A percentile compares a stretch with the other conserved stretches of the same genome.
These are phyloP conservation scores for Dexiosoma caninum DNA, from an alignment of 2,888 invertebrate genomes.

Conservation along the genomic window DNA sequence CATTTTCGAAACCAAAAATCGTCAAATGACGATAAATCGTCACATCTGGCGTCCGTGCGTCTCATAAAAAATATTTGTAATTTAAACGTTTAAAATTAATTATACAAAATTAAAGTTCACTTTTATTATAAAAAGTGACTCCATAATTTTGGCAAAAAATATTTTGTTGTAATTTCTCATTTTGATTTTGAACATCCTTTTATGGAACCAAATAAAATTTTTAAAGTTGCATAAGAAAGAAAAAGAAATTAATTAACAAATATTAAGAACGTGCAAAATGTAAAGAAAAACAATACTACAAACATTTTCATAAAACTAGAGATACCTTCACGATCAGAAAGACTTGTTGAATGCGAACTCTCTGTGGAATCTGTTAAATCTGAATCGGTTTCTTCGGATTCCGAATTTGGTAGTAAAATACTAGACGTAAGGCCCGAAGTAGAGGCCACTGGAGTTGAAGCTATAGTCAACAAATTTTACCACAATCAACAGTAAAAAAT, in stretches of 20 bases:
- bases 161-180: too few relatives aligned
- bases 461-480: constrained; percentile 35
- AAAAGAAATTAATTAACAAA: constrained; percentile 12
- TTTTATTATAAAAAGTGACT: too few relatives aligned
- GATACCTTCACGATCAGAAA: constrained; percentile 74
- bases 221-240: too few relatives aligned
- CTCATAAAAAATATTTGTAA: too few relatives aligned
- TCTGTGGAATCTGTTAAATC: constrained; percentile 78
- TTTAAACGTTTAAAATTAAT: too few relatives aligned
- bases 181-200: neutral
- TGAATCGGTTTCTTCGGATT: constrained; percentile 80
- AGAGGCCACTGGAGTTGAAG: constrained; percentile 44
- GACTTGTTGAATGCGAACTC: constrained; percentile 77
- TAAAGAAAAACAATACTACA: constrained; percentile 15
- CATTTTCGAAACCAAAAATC: too few relatives aligned
- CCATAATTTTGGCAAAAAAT: too few relatives aligned
- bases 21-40: too few relatives aligned
- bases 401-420: constrained; percentile 66
- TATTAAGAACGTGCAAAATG: constrained; percentile 41
- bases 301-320: constrained; percentile 42
- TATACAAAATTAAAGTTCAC: too few relatives aligned
- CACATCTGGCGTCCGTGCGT: too few relatives aligned
- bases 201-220: constrained; percentile 9
- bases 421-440: constrained; percentile 52
- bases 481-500: constrained; percentile 32